Evolutionary conservation across 2,113 vertebrate species (phyloP), one percentile per base, ranked within the genome.

Genomic region (Lamprologus speciosus): DNA sequence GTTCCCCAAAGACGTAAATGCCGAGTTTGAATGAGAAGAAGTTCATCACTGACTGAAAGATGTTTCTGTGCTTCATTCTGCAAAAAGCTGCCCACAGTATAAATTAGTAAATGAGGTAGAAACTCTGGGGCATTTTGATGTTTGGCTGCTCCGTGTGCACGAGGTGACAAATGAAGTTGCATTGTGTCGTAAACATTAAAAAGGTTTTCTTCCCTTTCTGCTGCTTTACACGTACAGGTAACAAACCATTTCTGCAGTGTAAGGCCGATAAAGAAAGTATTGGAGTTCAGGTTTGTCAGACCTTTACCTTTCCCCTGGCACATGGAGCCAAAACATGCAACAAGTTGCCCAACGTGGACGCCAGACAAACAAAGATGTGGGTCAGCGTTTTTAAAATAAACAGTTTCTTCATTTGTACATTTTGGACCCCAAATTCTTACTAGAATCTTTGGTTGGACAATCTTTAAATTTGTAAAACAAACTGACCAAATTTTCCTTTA

Each of bases 381-480:
- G 21, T 57, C 4, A 54, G 51, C 0, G n/a, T 54, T 23, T 26
- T 55, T 80, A 10, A 55, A 55, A 37, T 37, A 21, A 37, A 10
- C 28, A 7, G 6, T 47, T 19, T 75, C 42, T 28, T 28, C 16
- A 28, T 75, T 45, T 68, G 35, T 5, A 68, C n/a, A 65, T 42
- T 0, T 70, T 42, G 65, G 65, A 23, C n/a, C n/a, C 12, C 11
- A 28, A 7, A 26, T 73, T 26, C 21, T 7, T 0, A 19, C 1
- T 28, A 47, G 40, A 17, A 26, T 11, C 40, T 75, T 17, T 47
- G 8, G 8, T 16, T 47, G 21, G 68, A 16, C 4, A 3, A 28
- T 73, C 13, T 47, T 47, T 47, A 17, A 17, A 26, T 28, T 0
- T 45, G 4, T 23, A 4, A 9, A 45, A 9, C 4, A 73, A 73